Conservation (phyloP, 2,113 vertebrate genomes). For the Acanthisitta chloris region DNA sequence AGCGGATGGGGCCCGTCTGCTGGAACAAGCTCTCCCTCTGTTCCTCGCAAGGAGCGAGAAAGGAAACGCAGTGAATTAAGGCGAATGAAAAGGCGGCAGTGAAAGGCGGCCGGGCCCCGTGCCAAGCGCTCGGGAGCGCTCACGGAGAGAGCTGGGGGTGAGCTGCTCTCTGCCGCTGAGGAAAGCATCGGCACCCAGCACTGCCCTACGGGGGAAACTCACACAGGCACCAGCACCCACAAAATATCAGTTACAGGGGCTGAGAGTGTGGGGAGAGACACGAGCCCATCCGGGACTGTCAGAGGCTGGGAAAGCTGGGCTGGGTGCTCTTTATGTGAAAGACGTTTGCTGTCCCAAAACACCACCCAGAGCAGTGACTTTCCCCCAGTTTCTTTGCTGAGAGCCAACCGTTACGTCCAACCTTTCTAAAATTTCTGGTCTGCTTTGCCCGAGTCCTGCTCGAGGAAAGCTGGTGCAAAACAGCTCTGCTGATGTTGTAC, state of each 20-base stretch:
- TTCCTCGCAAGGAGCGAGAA: slow-evolving; percentile 40
- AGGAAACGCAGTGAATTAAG: slow-evolving; percentile 50
- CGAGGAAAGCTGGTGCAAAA: not conserved
- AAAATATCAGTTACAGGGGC: not conserved
- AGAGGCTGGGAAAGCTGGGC: not conserved
- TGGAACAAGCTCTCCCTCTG: slow-evolving; percentile 62
- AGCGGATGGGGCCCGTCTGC: slow-evolving; percentile 44
- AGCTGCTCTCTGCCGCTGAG: not conserved
- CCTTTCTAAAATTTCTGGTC: not conserved
- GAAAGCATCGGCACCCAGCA: not conserved
- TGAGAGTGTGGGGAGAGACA: not conserved
- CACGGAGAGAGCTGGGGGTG: not conserved
- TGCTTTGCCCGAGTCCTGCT: not conserved
- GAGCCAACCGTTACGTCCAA: accelerated
- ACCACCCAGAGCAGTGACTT: not conserved
- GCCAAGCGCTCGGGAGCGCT: not conserved
- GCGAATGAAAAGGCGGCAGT: slow-evolving; percentile 54
- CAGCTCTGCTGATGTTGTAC: not conserved
- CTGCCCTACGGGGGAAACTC: not conserved
- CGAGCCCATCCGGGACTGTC: accelerated
- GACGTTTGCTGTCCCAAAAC: not conserved
- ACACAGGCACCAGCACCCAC: not conserved
- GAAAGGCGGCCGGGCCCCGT: not conserved
- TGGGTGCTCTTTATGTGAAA: not conserved
- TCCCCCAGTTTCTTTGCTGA: not conserved